phyloP scores from a whole-genome alignment of 2,888 invertebrate species.

The Hypena proboscidalis region DNA sequence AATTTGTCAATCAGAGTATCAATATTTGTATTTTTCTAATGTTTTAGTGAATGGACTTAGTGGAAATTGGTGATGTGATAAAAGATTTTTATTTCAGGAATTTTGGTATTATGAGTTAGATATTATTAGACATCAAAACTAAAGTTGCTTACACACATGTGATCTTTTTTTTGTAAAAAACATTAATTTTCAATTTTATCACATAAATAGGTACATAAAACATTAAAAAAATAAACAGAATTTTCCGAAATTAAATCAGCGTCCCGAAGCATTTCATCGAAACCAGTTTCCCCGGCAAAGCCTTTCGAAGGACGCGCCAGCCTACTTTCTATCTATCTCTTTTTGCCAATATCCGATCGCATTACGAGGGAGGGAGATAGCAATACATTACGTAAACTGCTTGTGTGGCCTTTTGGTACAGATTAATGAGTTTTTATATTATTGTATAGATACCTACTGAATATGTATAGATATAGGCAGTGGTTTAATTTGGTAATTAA shows the following conservation, averaged over 20 bases:
- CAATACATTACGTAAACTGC: slow-evolving; percentile 50
- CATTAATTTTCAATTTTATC: not conserved
- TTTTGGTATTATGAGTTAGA: not conserved
- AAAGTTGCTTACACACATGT: not conserved
- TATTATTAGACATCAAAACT: not conserved
- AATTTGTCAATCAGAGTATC: not conserved
- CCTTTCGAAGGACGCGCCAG: slow-evolving; percentile 73
- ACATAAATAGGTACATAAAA: slow-evolving; percentile 1
- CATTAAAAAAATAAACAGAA: slow-evolving; percentile 19
- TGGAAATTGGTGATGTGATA: not conserved
- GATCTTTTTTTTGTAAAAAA: not conserved
- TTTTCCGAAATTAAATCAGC: slow-evolving; percentile 41
- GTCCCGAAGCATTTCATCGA: slow-evolving; percentile 77
- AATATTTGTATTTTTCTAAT: not conserved
- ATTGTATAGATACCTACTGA: slow-evolving; percentile 48
- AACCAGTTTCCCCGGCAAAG: slow-evolving; percentile 77
- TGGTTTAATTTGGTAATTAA: slow-evolving; percentile 58
- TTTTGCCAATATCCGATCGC: slow-evolving; percentile 48
- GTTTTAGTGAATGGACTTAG: not conserved
- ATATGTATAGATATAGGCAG: slow-evolving; percentile 55
- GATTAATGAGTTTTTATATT: slow-evolving; percentile 59
- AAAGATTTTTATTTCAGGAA: not conserved
- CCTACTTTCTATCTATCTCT: slow-evolving; percentile 72
- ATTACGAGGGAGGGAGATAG: slow-evolving; percentile 54
- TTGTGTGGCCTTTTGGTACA: slow-evolving; percentile 57